Base-by-base conservation (phyloP, 2,113 vertebrate species). In the Orycteropus afer region DNA sequence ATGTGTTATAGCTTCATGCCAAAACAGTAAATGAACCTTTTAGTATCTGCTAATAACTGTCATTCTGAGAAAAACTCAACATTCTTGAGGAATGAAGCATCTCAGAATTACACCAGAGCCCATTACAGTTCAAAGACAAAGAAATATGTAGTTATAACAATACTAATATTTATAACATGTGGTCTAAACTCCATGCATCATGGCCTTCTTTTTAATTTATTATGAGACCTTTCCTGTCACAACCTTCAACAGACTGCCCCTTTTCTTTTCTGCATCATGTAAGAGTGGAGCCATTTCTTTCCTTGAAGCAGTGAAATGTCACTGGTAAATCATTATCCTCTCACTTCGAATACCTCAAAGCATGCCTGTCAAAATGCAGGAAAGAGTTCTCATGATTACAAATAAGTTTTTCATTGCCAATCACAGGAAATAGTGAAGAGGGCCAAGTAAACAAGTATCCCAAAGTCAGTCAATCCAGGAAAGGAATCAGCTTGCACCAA, bases 271-370 rank as follows among this genome's bases (percentile, higher is more conserved):
- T 96, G 63, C 42, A 81, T 95, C 90, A 53, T 89, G 27, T 80
- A 87, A 81, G 78, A 67, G 76, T 53, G 15, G 4, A 79, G 67
- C 78, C 74, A 76, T 81, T 96, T 34, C 18, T 90, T 82, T 55
- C 42, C 86, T 91, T 83, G 77, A 81, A 89, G 86, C 74, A 94
- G 69, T 84, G 61, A 93, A 89, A 91, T 95, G 88, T 96, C 94
- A 92, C 71, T 74, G 57, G 77, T 92, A 96, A 95, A 95, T 95
- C 86, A 96, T 91, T 91, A 81, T 57, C 79, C 20, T 89, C 47
- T 83, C 90, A 82, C 79, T 90, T 94, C 74, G 85, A 92, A 86
- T 96, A 86, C 91, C 63, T 94, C 93, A 92, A 47, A 95, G 85
- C 77, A 73, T 78, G 10, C 57, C 92, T 95, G 93, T 92, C 95